phyloP scores from a whole-genome alignment of 2,888 invertebrate genomes.

The Vannuccia rotundouncinata region DNA sequence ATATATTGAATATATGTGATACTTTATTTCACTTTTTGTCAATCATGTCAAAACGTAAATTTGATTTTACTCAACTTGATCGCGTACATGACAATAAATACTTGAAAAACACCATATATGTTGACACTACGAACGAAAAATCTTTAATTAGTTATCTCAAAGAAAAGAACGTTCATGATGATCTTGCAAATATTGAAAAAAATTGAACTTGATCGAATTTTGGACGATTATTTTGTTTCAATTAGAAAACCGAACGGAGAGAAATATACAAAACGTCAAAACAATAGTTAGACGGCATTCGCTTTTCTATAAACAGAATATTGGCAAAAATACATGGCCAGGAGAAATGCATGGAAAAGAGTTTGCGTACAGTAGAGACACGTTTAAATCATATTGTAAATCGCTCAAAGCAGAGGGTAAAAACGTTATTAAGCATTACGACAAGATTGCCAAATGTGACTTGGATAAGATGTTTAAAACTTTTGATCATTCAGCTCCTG shows the following conservation, averaged over 20 bases:
- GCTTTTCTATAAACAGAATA: conserved; percentile 11
- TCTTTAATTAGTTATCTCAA: too few relatives aligned
- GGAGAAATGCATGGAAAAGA: conserved; percentile 5
- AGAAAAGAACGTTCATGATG: too few relatives aligned
- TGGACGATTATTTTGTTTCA: conserved; percentile 12
- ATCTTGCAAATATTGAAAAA: conserved; percentile 26
- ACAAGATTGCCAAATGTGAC: conserved; percentile 10
- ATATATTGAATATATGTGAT: too few relatives aligned
- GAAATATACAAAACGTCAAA: conserved; percentile 13
- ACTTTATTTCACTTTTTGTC: too few relatives aligned
- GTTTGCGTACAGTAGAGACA: conserved; percentile 10
- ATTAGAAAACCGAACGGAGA: background rate
- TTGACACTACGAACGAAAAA: too few relatives aligned
- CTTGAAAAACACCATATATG: too few relatives aligned
- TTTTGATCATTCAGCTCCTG: conserved; percentile 1
- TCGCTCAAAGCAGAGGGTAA: conserved; percentile 15
- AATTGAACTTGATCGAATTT: conserved; percentile 19
- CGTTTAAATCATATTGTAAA: conserved; percentile 15
- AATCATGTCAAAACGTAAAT: too few relatives aligned
- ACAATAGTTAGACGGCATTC: conserved; percentile 4
- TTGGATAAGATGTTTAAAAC: conserved; percentile 24
- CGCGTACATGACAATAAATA: too few relatives aligned
- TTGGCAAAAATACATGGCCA: conserved; percentile 14
- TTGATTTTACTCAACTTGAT: too few relatives aligned
- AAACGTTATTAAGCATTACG: conserved; percentile 22